A percentile compares a stretch with the other conserved stretches of the same genome.
Evolutionary conservation across 2,888 invertebrate species (phyloP).

Genomic region (Hirtodrosophila trivittata): DNA sequence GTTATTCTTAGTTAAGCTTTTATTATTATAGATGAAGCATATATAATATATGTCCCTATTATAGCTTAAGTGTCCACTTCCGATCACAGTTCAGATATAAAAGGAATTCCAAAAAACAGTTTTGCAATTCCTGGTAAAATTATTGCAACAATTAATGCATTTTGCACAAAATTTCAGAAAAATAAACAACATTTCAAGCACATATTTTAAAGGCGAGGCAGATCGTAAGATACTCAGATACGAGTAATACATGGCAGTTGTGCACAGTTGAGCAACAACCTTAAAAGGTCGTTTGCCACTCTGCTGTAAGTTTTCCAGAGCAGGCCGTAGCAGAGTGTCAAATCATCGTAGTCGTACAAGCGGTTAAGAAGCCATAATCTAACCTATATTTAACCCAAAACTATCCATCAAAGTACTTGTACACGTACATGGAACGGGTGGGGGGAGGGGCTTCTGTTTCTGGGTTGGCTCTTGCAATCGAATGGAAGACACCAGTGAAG

Average conservation of each 20-base stretch:
- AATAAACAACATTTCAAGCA: conserved; percentile 29
- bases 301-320: conserved; percentile 33
- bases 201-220: conserved; percentile 32
- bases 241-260: conserved; percentile 10
- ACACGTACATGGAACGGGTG: conserved; percentile 44
- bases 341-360: conserved; percentile 61
- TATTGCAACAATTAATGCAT: conserved; percentile 40
- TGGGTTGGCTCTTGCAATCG: conserved; percentile 23
- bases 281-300: conserved; percentile 72
- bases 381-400: conserved; percentile 79
- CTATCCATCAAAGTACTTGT: conserved; percentile 67
- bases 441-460: conserved; percentile 48
- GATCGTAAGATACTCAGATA: conserved; percentile 8
- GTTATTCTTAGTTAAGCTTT: too few species aligned
- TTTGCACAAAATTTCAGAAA: conserved; percentile 13
- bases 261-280: conserved; percentile 67
- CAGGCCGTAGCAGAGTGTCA: conserved; percentile 60
- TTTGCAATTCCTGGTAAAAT: conserved; percentile 19
- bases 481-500: conserved; percentile 24
- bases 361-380: conserved; percentile 64
- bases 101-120: conserved; percentile 4
- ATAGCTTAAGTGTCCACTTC: too few species aligned
- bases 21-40: too few species aligned
- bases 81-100: conserved; percentile 25
- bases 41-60: too few species aligned